Base-by-base conservation (phyloP, 2,888 invertebrate species). In the Uloborus plumipes region DNA sequence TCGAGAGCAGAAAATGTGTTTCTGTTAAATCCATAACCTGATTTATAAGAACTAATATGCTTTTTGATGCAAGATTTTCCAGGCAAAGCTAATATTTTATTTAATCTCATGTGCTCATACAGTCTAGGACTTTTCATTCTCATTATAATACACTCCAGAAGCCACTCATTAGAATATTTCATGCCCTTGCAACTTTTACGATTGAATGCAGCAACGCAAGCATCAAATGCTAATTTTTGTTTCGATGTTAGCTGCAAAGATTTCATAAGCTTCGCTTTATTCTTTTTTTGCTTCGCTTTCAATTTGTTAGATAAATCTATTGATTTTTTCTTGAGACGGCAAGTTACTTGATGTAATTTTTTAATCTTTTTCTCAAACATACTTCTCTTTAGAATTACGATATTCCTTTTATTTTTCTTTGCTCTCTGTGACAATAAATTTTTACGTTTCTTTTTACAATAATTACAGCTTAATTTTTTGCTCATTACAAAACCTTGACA, bases 31-130 rank as follows among this genome's bases (percentile, higher is more conserved):
- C 61, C 71, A 50, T 20, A 71, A 1, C 71, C 71, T 20, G 20
- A 3, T 11, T 13, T 6, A 39, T 13, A 61, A 16, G 39, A 15
- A 6, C 47, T 71, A 2, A 71, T 13, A 3, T n/a, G 14, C 39
- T 16, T 49, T 71, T 49, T 39, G 16, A 18, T 4, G 47, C 71
- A 71, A 18, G 13, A 61, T n/a, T 20, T 47, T 0, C 72, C 58
- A 31, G 72, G 72, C 15, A 72, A n/a, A 7, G 11, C 2, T 2
- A 72, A 9, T 9, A 72, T 9, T 22, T 72, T 49, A 61, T 72
- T 72, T 16, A 72, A n/a, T n/a, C n/a, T n/a, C n/a, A n/a, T 16
- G 22, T 59, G 61, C 20, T 72, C 49, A 61, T 61, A 72, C 4
- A 72, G 18, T 14, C 50, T 3, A 15, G 49, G 61, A 13, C 64